phyloP scores from a whole-genome alignment of 2,888 invertebrate genomes.

The Zele albiditarsus region DNA sequence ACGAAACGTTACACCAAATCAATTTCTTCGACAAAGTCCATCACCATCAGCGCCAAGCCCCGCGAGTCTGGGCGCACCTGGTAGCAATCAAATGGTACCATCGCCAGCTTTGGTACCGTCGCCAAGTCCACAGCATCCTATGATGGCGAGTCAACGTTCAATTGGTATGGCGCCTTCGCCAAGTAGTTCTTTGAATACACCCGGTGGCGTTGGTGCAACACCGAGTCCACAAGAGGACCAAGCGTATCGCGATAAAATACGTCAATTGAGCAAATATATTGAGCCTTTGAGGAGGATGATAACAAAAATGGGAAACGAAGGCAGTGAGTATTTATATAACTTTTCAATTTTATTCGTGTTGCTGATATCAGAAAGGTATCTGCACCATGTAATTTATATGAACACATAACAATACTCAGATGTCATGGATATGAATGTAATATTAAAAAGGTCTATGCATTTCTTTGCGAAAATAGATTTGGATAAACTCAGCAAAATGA shows the following conservation, averaged over 20 bases:
- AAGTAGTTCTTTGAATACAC: conserved; percentile 87
- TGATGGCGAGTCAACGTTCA: conserved; percentile 76
- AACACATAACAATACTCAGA: no score
- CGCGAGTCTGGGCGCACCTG: conserved; percentile 77
- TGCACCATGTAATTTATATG: no score
- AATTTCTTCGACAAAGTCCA: conserved; percentile 87
- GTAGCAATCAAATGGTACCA: conserved; percentile 79
- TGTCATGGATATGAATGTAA: neutral
- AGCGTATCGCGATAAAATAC: conserved; percentile 93
- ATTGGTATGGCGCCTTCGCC: conserved; percentile 86
- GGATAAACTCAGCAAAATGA: conserved; percentile 95
- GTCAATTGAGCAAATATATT: conserved; percentile 94
- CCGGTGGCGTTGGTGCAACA: conserved; percentile 75
- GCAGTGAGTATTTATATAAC: conserved; percentile 68
- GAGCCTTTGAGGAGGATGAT: conserved; percentile 95
- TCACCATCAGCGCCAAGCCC: conserved; percentile 84
- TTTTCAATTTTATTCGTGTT: neutral
- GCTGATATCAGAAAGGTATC: conserved; percentile 18
- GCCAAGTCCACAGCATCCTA: conserved; percentile 79
- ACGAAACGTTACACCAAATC: conserved; percentile 82
- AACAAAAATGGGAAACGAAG: conserved; percentile 88
- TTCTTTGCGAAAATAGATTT: conserved; percentile 77
- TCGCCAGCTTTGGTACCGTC: conserved; percentile 82
- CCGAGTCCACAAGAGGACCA: conserved; percentile 88
- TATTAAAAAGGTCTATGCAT: conserved; percentile 11